phyloP scores from a whole-genome alignment of 2,888 invertebrate species.

The Diaphora mendica region DNA sequence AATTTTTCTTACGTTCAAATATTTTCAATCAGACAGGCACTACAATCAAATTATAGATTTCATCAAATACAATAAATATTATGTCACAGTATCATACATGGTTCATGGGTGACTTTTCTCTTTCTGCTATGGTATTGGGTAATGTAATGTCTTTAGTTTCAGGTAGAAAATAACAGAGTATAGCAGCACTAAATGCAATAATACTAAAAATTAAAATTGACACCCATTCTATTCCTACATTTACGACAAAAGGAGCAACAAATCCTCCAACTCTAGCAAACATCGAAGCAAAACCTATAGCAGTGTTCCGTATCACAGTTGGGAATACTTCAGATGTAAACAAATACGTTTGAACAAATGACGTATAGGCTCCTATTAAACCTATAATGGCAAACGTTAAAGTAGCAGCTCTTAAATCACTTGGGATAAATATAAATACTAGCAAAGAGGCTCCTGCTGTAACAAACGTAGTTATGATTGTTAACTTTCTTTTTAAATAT shows the following conservation, averaged over 20 bases:
- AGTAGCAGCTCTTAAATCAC: constrained; percentile 69
- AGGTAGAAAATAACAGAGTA: constrained; percentile 72
- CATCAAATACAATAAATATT: neutral
- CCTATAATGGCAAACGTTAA: constrained; percentile 91
- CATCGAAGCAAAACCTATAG: constrained; percentile 91
- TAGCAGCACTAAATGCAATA: constrained; percentile 68
- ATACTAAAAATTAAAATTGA: constrained; percentile 74
- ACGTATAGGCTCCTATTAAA: constrained; percentile 90
- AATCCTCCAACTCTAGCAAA: constrained; percentile 90
- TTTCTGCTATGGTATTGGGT: constrained; percentile 73
- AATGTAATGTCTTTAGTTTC: constrained; percentile 77
- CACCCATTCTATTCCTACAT: constrained; percentile 77
- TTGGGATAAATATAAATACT: constrained; percentile 72
- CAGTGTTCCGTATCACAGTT: constrained; percentile 92
- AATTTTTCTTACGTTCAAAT: neutral
- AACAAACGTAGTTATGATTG: constrained; percentile 66
- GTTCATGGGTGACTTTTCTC: constrained; percentile 49
- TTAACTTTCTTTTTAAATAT: constrained; percentile 69
- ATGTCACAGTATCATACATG: neutral
- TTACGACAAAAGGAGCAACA: constrained; percentile 89
- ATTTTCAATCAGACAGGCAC: neutral
- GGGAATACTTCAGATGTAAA: constrained; percentile 93
- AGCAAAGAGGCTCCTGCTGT: constrained; percentile 69
- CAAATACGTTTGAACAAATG: constrained; percentile 89
- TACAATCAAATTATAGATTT: neutral